Evolutionary conservation across 1,140 invertebrate species (phyloP).

Genomic region (Aplysia californica): DNA sequence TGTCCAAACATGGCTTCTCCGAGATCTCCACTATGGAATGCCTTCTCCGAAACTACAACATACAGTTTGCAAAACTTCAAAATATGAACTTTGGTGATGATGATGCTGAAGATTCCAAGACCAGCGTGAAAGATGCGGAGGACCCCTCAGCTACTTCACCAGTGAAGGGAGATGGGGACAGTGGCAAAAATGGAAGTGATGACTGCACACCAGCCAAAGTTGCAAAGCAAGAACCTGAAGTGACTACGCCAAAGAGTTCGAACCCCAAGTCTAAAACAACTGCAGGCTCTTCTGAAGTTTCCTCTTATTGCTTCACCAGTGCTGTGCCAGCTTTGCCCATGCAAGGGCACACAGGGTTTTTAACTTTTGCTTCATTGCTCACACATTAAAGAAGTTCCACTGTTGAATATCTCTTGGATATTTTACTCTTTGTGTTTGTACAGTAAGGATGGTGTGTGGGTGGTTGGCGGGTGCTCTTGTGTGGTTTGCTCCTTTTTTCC

Average conservation of each 20-base stretch:
- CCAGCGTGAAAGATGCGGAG: not conserved
- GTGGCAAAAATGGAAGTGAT: conserved; percentile 6
- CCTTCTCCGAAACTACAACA: conserved; percentile 83
- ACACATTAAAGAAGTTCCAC: too few species aligned
- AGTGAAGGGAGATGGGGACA: not conserved
- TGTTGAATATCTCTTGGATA: too few species aligned
- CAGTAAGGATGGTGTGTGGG: too few species aligned
- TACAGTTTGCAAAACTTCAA: conserved; percentile 79
- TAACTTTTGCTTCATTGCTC: conserved; percentile 85
- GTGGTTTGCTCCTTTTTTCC: too few species aligned
- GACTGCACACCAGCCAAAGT: not conserved
- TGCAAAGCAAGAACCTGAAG: not conserved
- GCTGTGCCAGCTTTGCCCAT: conserved; percentile 76
- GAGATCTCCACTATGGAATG: conserved; percentile 90
- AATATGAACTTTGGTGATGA: conserved; percentile 63
- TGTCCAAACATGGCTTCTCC: conserved; percentile 80
- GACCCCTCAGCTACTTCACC: too few species aligned
- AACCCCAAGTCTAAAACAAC: too few species aligned
- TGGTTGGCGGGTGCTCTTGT: too few species aligned
- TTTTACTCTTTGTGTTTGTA: too few species aligned
- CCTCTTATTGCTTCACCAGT: conserved; percentile 75
- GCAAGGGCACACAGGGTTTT: conserved; percentile 93
- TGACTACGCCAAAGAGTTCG: not conserved
- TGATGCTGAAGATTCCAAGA: not conserved
- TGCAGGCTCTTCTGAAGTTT: too few species aligned